phyloP scores from a whole-genome alignment of 2,797 vertebrate species.

The Falco rusticolus region DNA sequence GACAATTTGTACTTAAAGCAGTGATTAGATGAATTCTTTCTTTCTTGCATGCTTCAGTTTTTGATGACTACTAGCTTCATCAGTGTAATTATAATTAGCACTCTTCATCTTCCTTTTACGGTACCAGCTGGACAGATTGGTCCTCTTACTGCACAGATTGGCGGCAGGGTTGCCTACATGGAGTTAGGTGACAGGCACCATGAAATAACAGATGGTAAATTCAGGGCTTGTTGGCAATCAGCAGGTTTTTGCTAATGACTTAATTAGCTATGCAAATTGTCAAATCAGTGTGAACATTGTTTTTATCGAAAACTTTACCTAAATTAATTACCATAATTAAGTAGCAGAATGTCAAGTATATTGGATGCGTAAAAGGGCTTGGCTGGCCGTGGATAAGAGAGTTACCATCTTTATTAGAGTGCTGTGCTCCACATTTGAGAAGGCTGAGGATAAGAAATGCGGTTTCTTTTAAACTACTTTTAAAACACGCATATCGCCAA shows the following conservation, averaged over 20 bases:
- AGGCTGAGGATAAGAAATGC: constrained; percentile 50
- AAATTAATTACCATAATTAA: constrained; percentile 99
- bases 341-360: constrained; percentile 87
- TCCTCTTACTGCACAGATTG: constrained; percentile 82
- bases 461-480: constrained; percentile 37
- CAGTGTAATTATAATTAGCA: constrained; percentile 89
- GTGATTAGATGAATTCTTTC: constrained; percentile 71
- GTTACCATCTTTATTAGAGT: constrained; percentile 78
- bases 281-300: constrained; percentile 99
- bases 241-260: constrained; percentile 95
- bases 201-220: constrained; percentile 97
- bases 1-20: constrained; percentile 74
- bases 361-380: constrained; percentile 83
- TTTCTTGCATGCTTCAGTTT: constrained; percentile 76
- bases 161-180: constrained; percentile 78
- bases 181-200: constrained; percentile 91
- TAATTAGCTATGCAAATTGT: constrained; percentile 99
- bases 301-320: constrained; percentile 97
- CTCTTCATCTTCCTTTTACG: constrained; percentile 83
- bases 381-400: constrained; percentile 74
- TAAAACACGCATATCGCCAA: background rate
- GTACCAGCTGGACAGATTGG: constrained; percentile 88
- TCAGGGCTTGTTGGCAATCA: constrained; percentile 96
- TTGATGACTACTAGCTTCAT: constrained; percentile 85
- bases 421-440: constrained; percentile 41